Conservation (phyloP, 2,888 invertebrate genomes). For the Hirtodrosophila trivittata region DNA sequence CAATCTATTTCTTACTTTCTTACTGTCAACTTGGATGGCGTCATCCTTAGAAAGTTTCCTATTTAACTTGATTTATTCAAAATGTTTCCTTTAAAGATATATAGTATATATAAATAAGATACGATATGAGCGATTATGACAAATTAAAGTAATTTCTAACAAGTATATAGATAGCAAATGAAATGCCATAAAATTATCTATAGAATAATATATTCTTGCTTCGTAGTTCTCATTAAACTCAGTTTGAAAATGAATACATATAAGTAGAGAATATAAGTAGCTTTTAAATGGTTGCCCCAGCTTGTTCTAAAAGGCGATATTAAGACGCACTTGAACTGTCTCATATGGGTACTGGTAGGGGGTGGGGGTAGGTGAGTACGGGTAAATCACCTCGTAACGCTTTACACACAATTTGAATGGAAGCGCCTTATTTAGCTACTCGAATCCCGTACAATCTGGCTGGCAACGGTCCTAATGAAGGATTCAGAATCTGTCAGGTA, state of each 20-base stretch:
- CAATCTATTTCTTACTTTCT: not conserved
- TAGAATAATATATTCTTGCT: no score
- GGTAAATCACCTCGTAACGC: conserved; percentile 33
- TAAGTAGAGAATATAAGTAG: no score
- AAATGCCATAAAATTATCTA: no score
- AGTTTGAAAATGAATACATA: no score
- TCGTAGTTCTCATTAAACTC: no score
- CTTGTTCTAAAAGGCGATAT: conserved; percentile 21
- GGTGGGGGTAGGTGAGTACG: not conserved
- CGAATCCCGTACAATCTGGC: conserved; percentile 34
- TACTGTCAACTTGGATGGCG: not conserved
- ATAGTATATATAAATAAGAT: no score
- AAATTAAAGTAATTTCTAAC: no score
- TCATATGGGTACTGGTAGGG: not conserved
- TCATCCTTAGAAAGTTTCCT: not conserved
- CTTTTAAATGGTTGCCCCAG: no score
- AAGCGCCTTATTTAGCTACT: conserved; percentile 23
- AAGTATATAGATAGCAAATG: no score
- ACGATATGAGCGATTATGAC: no score
- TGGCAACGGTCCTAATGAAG: conserved; percentile 56
- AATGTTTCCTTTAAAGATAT: no score
- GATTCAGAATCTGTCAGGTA: conserved; percentile 51
- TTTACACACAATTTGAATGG: conserved; percentile 22
- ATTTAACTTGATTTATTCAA: no score
- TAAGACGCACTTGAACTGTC: conserved; percentile 67